Percentiles rank a stretch among this genome's conserved stretches.
Evolutionary conservation across 2,797 vertebrate species (phyloP).

Genomic region (Limnodromus scolopaceus): DNA sequence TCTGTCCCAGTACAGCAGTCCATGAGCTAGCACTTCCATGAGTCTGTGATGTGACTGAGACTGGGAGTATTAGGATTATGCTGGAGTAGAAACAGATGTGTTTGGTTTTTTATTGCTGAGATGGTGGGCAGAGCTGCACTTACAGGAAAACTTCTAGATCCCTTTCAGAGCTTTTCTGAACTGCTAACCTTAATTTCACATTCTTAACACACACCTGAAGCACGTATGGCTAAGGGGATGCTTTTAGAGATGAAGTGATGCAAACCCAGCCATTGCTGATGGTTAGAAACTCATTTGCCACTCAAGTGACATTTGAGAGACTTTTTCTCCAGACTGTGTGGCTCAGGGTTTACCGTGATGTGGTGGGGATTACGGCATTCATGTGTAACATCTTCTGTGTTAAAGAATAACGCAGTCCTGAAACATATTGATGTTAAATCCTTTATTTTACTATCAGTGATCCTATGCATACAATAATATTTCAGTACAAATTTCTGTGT

Average conservation of each 20-base stretch:
- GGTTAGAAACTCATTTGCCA: background rate
- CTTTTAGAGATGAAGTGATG: background rate
- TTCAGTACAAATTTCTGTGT: background rate
- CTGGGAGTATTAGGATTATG: background rate
- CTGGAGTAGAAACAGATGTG: background rate
- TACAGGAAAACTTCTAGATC: background rate
- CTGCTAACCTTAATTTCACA: background rate
- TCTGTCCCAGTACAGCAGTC: background rate
- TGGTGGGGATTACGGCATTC: background rate
- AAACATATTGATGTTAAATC: background rate
- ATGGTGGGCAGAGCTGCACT: background rate
- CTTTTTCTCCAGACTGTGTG: background rate
- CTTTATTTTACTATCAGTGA: background rate
- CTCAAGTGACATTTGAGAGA: background rate
- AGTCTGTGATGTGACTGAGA: background rate
- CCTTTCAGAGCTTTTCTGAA: background rate
- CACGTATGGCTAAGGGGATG: background rate
- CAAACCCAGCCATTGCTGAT: background rate
- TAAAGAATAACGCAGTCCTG: background rate
- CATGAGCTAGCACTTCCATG: background rate
- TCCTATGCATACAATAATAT: background rate
- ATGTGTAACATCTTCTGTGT: background rate
- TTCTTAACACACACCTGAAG: background rate
- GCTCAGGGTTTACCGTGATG: background rate
- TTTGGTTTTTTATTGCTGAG: background rate